Evolutionary conservation across 1,140 invertebrate species (phyloP).

Genomic region (Leptopilina boulardi): DNA sequence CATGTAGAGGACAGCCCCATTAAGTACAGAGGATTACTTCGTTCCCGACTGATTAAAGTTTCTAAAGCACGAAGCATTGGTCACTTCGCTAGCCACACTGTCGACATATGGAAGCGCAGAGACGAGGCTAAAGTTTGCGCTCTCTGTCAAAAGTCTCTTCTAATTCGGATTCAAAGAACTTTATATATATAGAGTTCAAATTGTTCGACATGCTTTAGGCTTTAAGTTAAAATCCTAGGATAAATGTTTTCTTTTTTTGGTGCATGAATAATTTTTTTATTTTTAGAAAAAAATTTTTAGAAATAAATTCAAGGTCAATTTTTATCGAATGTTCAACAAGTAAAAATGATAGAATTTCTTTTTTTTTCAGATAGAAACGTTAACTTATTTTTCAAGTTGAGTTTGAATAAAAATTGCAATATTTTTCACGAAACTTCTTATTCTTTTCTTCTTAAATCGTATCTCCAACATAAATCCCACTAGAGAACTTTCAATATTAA

Average conservation of each 20-base stretch:
- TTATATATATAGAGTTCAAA: neutral
- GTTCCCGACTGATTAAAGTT: slow-evolving; percentile 58
- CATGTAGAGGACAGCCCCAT: slow-evolving; percentile 41
- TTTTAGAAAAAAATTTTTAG: no score
- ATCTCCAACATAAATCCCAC: neutral
- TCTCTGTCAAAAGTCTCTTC: neutral
- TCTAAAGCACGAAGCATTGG: slow-evolving; percentile 36
- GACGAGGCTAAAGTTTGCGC: neutral
- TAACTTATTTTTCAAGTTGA: neutral
- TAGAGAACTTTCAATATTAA: slow-evolving; percentile 15
- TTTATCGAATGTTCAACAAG: no score
- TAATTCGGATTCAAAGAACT: slow-evolving; percentile 1
- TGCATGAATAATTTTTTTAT: no score
- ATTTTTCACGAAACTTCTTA: slow-evolving; percentile 2
- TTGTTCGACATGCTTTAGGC: neutral
- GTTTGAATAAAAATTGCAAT: slow-evolving; percentile 1
- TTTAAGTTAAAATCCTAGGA: neutral
- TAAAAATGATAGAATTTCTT: neutral
- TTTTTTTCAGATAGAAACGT: neutral
- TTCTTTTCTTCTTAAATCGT: neutral
- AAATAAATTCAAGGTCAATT: no score
- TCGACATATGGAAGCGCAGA: neutral
- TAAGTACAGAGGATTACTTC: slow-evolving; percentile 62
- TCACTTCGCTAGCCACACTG: slow-evolving; percentile 8
- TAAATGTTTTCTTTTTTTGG: no score